Evolutionary conservation across 37 sponge, comb jelly and placozoan species (phyloP).

Genomic region (Hexactinellida sp.): DNA sequence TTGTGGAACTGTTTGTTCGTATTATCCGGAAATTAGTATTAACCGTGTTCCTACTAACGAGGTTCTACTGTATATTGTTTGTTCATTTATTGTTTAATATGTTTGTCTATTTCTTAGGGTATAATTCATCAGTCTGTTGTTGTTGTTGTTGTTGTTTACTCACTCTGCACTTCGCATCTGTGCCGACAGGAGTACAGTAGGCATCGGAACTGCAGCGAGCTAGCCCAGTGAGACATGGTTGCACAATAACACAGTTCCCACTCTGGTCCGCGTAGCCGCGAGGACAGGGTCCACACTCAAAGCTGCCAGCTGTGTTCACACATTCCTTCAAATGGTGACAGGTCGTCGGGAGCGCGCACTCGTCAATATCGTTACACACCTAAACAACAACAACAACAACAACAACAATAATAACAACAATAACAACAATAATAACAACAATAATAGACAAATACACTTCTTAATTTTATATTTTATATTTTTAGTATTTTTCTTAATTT

Average conservation of each 20-base stretch:
- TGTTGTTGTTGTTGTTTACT: too few relatives aligned
- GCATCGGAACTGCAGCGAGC: constrained; percentile 45
- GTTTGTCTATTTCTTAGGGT: too few relatives aligned
- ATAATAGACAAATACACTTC: too few relatives aligned
- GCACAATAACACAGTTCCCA: constrained; percentile 36
- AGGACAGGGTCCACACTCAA: constrained; percentile 52
- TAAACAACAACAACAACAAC: background rate
- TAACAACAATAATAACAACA: too few relatives aligned
- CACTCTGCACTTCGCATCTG: constrained; percentile 47
- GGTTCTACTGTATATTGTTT: too few relatives aligned
- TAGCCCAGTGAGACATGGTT: constrained; percentile 54
- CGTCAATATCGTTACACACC: constrained; percentile 69
- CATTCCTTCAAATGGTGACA: constrained; percentile 51
- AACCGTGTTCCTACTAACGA: too few relatives aligned
- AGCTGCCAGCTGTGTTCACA: constrained; percentile 39
- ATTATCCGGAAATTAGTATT: too few relatives aligned
- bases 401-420: background rate
- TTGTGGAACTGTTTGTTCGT: background rate
- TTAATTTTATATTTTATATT: too few relatives aligned
- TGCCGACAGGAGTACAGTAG: constrained; percentile 37
- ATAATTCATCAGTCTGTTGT: too few relatives aligned
- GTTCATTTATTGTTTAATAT: too few relatives aligned
- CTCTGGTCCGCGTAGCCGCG: constrained; percentile 53
- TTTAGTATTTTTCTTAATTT: too few relatives aligned
- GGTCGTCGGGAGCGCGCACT: constrained; percentile 36